Evolutionary conservation across 2,888 invertebrate species (phyloP).

Genomic region (Sinhomidia bicolor): DNA sequence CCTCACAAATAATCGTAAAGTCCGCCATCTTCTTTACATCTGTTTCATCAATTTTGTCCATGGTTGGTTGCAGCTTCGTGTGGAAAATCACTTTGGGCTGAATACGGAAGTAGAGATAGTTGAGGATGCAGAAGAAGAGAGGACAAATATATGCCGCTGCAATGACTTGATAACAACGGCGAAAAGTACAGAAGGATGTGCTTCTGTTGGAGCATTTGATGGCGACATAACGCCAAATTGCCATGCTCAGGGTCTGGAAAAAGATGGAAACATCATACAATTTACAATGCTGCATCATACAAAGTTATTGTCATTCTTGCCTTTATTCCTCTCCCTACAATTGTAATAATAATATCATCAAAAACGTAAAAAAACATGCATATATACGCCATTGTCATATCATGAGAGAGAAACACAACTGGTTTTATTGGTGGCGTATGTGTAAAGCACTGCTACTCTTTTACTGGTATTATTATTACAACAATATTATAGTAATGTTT

Average conservation of each 20-base stretch:
- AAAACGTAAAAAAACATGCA: not conserved
- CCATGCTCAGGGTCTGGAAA: slow-evolving; percentile 89
- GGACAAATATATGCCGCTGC: slow-evolving; percentile 82
- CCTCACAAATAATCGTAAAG: slow-evolving; percentile 54
- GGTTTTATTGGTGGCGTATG: not conserved
- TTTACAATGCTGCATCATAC: not conserved
- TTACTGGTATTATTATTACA: not conserved
- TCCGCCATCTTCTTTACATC: slow-evolving; percentile 53
- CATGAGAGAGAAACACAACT: not conserved
- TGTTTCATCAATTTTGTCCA: slow-evolving; percentile 62
- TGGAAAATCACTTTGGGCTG: slow-evolving; percentile 63
- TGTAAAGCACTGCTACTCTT: not conserved
- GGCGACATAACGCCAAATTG: slow-evolving; percentile 95
- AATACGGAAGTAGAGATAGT: slow-evolving; percentile 82
- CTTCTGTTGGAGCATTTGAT: slow-evolving; percentile 83
- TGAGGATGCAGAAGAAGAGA: slow-evolving; percentile 83
- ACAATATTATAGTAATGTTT: not conserved
- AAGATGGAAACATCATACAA: not conserved
- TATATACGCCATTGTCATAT: too few species aligned
- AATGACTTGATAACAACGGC: slow-evolving; percentile 81
- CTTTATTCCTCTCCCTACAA: not conserved
- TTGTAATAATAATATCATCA: not conserved
- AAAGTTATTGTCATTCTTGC: not conserved
- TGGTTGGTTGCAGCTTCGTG: slow-evolving; percentile 61
- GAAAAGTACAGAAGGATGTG: slow-evolving; percentile 76